A percentile compares a stretch with the other conserved stretches of the same genome.
These are phyloP conservation scores for Rotaria magnacalcarata DNA, from an alignment of 2,888 invertebrate genomes.

Conservation along the genomic window DNA sequence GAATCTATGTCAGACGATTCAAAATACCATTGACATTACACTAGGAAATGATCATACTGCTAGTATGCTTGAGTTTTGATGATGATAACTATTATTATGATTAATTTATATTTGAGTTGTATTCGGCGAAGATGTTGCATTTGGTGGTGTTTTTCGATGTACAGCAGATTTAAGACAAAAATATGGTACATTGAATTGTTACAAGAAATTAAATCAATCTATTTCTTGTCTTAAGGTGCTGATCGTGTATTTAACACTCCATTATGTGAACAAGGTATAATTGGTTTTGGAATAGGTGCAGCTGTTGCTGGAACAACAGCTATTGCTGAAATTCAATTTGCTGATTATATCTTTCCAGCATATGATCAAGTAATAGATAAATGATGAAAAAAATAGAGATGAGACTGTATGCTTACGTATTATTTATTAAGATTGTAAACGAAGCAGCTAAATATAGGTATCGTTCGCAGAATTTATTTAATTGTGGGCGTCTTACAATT, in stretches of 20 bases:
- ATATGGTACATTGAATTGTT: conserved; percentile 66
- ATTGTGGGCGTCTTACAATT: conserved; percentile 84
- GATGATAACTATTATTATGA: too few species aligned
- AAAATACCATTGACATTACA: conserved; percentile 81
- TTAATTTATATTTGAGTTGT: conserved; percentile 55
- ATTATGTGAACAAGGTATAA: conserved; percentile 66
- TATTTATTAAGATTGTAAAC: conserved; percentile 60
- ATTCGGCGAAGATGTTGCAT: conserved; percentile 96
- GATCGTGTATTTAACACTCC: conserved; percentile 88
- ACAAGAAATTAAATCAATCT: conserved; percentile 39
- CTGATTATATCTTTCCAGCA: conserved; percentile 96
- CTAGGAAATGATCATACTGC: conserved; percentile 70
- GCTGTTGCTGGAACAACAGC: conserved; percentile 85
- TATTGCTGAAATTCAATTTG: conserved; percentile 97
- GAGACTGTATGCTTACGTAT: too few species aligned
- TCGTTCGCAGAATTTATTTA: conserved; percentile 80
- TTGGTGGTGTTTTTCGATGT: conserved; percentile 95
- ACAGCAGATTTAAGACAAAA: conserved; percentile 84
- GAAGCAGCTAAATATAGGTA: conserved; percentile 91
- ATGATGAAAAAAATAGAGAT: conserved; percentile 44
- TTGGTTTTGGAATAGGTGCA: conserved; percentile 89
- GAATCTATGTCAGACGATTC: conserved; percentile 93
- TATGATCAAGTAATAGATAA: conserved; percentile 77
- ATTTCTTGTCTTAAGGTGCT: conserved; percentile 59
- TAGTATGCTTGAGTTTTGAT: not conserved